Percentiles rank a stretch among this genome's conserved stretches.
phyloP scores from a whole-genome alignment of 1,140 invertebrate genomes.

The Macrobrachium rosenbergii region DNA sequence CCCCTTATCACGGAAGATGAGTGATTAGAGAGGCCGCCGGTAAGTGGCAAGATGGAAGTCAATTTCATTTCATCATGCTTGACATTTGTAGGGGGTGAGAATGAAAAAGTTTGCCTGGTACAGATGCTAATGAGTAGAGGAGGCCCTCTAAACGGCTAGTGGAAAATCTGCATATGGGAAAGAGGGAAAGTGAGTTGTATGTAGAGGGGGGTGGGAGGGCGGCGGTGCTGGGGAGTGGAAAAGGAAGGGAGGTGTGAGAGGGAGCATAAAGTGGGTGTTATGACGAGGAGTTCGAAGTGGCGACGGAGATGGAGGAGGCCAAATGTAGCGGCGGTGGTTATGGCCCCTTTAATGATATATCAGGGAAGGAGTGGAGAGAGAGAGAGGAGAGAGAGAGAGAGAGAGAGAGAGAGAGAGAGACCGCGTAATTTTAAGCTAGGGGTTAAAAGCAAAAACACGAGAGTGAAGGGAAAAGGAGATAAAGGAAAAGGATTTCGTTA shows the following conservation, averaged over 20 bases:
- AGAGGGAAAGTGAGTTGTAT: neutral
- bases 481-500: neutral
- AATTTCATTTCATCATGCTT: no score
- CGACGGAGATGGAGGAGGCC: neutral
- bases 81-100: no score
- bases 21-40: no score
- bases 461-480: neutral
- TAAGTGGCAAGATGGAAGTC: no score
- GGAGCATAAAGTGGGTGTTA: neutral
- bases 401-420: neutral
- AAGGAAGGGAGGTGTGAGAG: neutral
- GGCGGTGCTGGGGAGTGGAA: neutral
- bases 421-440: no score
- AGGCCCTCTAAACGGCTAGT: no score
- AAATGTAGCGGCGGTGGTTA: neutral
- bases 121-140: no score
- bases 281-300: neutral
- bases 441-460: neutral
- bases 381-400: neutral
- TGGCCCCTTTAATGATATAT: slow-evolving; percentile 19
- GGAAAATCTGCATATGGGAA: neutral
- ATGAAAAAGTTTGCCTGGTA: no score
- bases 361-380: neutral
- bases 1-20: no score
- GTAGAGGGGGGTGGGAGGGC: neutral